Conservation (phyloP, 2,797 vertebrate species). For the Sebastes steindachneri region DNA sequence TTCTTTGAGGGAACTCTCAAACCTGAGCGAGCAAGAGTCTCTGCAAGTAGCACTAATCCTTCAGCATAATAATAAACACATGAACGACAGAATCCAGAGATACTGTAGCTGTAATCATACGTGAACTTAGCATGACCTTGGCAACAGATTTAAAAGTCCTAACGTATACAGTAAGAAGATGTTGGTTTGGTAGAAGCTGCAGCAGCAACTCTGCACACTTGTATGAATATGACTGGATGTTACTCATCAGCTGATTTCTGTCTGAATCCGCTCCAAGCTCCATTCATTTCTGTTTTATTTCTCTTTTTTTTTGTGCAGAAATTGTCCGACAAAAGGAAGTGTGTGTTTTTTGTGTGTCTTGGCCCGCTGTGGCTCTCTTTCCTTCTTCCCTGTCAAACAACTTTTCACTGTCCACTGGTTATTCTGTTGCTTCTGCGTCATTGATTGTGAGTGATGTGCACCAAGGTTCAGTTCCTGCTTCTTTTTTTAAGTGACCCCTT, state of each 20-base stretch:
- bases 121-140: slow-evolving; percentile 33
- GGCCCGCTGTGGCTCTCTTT: neutral
- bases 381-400: neutral
- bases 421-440: neutral
- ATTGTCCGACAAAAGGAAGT: neutral
- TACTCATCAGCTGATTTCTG: neutral
- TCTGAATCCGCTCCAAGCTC: neutral
- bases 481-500: slow-evolving; percentile 10
- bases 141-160: slow-evolving; percentile 17
- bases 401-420: slow-evolving; percentile 1
- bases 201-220: neutral
- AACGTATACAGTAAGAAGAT: slow-evolving; percentile 6
- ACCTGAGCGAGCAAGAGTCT: neutral
- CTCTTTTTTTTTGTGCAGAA: neutral
- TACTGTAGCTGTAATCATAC: neutral
- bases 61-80: slow-evolving; percentile 23
- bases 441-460: neutral
- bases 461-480: neutral
- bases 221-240: slow-evolving; percentile 6
- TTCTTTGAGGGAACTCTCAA: neutral
- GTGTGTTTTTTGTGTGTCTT: neutral
- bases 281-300: neutral
- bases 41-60: slow-evolving; percentile 14
- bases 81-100: neutral
- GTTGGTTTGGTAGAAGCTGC: neutral